These are phyloP conservation scores for Xerus inauris DNA, from an alignment of 2,113 vertebrate species.

Conservation along the genomic window DNA sequence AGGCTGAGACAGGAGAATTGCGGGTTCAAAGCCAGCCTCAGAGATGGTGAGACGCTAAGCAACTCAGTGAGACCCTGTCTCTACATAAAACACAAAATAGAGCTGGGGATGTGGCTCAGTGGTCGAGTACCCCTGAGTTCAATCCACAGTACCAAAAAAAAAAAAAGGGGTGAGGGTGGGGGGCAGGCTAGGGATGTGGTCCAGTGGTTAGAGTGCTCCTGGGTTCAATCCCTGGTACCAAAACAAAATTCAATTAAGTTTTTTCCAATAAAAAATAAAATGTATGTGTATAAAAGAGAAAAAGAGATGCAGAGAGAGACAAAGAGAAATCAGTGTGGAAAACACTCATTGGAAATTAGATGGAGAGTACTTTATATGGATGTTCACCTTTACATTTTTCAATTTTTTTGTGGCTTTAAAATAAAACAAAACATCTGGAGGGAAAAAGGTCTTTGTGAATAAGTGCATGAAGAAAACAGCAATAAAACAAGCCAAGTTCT, in stretches of 20 bases:
- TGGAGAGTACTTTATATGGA: not conserved
- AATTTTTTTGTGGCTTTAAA: slow-evolving; percentile 29
- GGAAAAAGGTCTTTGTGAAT: slow-evolving; percentile 32
- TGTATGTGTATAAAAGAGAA: not conserved
- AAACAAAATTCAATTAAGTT: not conserved
- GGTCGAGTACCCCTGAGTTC: too few species aligned
- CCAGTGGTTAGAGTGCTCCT: not conserved
- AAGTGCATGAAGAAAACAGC: not conserved
- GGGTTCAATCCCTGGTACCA: not conserved
- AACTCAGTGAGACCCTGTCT: too few species aligned
- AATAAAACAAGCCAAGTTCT: not conserved
- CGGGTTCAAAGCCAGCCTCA: too few species aligned
- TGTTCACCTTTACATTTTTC: not conserved
- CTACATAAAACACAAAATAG: too few species aligned
- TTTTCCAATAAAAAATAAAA: not conserved
- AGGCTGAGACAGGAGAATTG: too few species aligned
- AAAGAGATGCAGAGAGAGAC: not conserved
- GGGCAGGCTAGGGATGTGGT: not conserved
- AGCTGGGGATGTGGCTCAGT: too few species aligned
- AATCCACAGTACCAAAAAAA: too few species aligned
- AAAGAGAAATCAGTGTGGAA: not conserved
- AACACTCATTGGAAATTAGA: not conserved
- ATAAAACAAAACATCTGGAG: not conserved
- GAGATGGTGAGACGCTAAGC: too few species aligned
- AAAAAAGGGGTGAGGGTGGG: too few species aligned